A percentile compares a stretch with the other conserved stretches of the same genome.
Conservation (phyloP, 2,113 vertebrate species). For the Trogon surrucura region DNA sequence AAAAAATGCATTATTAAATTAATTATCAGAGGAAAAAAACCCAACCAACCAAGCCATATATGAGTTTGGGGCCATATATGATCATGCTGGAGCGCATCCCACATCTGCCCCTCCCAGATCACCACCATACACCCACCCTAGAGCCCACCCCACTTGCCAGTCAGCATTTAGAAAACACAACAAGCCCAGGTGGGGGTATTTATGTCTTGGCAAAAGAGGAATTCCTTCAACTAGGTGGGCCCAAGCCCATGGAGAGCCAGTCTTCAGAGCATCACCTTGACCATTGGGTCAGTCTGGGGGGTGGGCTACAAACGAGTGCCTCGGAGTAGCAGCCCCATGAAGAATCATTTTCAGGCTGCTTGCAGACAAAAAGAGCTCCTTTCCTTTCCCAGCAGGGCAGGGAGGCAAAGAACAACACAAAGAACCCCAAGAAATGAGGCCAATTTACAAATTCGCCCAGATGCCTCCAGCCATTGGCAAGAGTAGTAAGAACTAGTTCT, state of each 20-base stretch:
- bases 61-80: no score
- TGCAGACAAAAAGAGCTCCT: background rate
- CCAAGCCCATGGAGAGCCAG: accelerated
- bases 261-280: background rate
- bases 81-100: background rate
- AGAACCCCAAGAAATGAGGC: background rate
- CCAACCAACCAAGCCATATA: background rate
- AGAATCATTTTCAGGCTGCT: background rate
- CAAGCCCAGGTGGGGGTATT: background rate
- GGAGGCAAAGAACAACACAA: background rate
- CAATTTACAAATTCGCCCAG: background rate
- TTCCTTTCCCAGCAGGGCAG: background rate
- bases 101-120: background rate
- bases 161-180: background rate
- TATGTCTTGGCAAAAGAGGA: background rate
- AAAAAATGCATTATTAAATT: background rate
- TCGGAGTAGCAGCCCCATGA: background rate
- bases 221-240: background rate
- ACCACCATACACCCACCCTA: background rate
- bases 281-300: background rate
- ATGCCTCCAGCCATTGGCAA: background rate
- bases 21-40: accelerated
- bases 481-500: background rate
- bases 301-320: background rate
- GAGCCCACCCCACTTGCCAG: background rate